Evolutionary conservation across 1,140 invertebrate species (phyloP), one percentile per base, ranked within the genome.

Genomic region (Heliothis virescens): DNA sequence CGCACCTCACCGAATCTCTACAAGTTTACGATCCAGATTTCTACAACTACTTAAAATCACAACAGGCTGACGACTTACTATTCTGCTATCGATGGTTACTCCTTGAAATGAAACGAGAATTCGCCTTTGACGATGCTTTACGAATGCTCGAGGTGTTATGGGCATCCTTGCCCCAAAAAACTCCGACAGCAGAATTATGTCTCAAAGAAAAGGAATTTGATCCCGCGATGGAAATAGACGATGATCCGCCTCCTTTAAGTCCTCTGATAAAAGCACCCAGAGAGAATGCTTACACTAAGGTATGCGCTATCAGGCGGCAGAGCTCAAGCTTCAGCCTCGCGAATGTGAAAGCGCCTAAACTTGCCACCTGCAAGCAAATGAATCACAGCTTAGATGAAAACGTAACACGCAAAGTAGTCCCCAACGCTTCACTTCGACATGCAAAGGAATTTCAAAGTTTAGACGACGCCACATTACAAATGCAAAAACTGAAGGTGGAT

Each of bases 41-140:
- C 92, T 99, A 97, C 94, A 96, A 97, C 63, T 99, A 99, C 93
- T 95, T 99, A 15, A 98, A 98, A 92, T 96, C 95, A 1, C 97
- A 98, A 89, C 97, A 97, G 95, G 98, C 98, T 13, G 98, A 99
- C 86, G 99, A 99, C 95, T 92, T 99, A 26, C 94, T 99, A 0
- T 99, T 99, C 91, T 99, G 99, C 94, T 99, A 99, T 92, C 97
- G 99, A 62, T 99, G 99, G 99, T 95, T 99, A 12, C 95, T 99
- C 1, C 92, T 99, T 3, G 99, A 99, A 95, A 97, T 99, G 96
- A 99, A 99, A 94, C 95, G 99, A 3, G 99, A 99, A 95, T 99
- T 99, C 94, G 98, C 98, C 12, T 98, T 99, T 91, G 98, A 99
- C 63, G 98, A 99, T 95, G 98, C 98, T 10, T 95, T 99, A 48